Evolutionary conservation across 2,113 vertebrate genomes (phyloP).

Genomic region (Sphyrna mokarran): DNA sequence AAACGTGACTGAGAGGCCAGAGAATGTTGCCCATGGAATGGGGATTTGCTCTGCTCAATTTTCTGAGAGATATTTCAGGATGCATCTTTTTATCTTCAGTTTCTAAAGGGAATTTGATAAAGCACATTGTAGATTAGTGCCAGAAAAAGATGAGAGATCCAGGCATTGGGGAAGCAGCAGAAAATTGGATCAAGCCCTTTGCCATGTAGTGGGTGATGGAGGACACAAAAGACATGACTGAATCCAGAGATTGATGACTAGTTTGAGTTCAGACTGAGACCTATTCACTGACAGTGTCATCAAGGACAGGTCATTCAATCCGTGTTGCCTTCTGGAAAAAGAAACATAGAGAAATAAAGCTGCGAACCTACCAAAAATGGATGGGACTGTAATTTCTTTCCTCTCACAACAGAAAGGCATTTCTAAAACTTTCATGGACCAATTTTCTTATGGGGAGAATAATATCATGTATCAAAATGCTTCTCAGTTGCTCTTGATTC

Average conservation of each 20-base stretch:
- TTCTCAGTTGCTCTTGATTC: background rate
- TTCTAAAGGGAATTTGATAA: background rate
- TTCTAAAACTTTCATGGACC: background rate
- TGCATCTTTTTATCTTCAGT: background rate
- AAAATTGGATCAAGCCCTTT: background rate
- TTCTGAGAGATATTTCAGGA: background rate
- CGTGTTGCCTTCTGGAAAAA: background rate
- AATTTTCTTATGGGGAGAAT: background rate
- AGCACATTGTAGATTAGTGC: background rate
- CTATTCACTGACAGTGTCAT: background rate
- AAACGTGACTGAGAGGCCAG: too few species aligned
- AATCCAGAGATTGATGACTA: background rate
- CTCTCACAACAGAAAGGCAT: background rate
- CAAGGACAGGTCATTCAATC: background rate
- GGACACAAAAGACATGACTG: background rate
- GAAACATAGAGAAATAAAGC: background rate
- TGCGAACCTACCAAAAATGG: background rate
- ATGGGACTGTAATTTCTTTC: background rate
- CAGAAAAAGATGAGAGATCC: background rate
- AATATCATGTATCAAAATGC: too few species aligned
- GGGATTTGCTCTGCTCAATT: too few species aligned
- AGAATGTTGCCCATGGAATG: background rate
- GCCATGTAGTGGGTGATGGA: background rate
- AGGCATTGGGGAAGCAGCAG: background rate
- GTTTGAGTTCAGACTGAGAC: background rate